A percentile compares a stretch with the other conserved stretches of the same genome.
Conservation (phyloP, 2,113 vertebrate genomes). For the Pterophyllum scalare region DNA sequence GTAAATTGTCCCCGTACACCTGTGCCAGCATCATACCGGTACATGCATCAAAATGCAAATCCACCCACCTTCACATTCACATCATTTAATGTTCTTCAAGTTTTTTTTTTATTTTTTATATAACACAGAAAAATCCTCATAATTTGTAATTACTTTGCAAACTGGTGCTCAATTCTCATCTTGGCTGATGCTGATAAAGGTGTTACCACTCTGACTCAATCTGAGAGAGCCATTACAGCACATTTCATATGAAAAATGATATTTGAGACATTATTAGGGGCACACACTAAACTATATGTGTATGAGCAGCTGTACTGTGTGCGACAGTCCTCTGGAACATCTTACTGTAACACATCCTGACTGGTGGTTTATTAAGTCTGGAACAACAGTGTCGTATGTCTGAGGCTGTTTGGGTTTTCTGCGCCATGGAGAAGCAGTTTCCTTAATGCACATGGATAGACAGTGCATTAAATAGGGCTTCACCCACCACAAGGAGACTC, state of each 20-base stretch:
- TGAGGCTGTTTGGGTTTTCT: slow-evolving; percentile 32
- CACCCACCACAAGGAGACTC: slow-evolving; percentile 50
- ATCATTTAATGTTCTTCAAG: slow-evolving; percentile 5
- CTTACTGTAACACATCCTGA: slow-evolving; percentile 45
- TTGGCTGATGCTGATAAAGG: slow-evolving; percentile 26
- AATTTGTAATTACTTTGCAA: slow-evolving; percentile 46
- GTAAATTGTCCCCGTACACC: background rate
- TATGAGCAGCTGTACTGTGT: background rate
- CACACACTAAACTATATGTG: slow-evolving; percentile 7
- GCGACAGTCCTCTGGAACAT: background rate
- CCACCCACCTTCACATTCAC: background rate
- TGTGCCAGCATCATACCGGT: slow-evolving; percentile 21
- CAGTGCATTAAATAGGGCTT: slow-evolving; percentile 70
- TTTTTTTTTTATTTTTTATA: background rate
- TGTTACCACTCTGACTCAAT: slow-evolving; percentile 19
- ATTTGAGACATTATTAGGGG: slow-evolving; percentile 30
- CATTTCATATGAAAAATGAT: slow-evolving; percentile 12
- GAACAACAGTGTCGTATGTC: slow-evolving; percentile 65
- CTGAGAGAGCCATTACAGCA: slow-evolving; percentile 19
- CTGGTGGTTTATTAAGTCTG: slow-evolving; percentile 69
- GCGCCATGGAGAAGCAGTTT: slow-evolving; percentile 32
- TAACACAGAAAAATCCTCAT: background rate
- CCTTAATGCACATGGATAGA: slow-evolving; percentile 69
- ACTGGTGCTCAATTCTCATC: slow-evolving; percentile 31
- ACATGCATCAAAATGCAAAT: slow-evolving; percentile 40